Evolutionary conservation across 2,888 invertebrate species (phyloP), one percentile per base, ranked within the genome.

Genomic region (Ceraclea dissimilis): DNA sequence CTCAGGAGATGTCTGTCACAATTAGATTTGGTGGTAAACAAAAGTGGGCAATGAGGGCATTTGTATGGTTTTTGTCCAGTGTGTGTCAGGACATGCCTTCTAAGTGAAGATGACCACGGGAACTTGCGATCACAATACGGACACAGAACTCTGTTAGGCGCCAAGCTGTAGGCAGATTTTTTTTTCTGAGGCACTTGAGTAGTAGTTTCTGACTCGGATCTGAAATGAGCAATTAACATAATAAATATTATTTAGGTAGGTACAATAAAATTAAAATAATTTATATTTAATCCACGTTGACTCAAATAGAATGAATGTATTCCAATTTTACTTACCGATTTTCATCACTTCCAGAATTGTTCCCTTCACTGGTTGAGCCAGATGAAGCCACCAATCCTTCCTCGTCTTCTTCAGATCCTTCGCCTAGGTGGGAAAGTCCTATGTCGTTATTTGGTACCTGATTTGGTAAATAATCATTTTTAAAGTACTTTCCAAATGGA

Each of bases 61-160:
- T 94, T 93, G 76, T 89, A 97, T 0, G 97, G 97, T 68, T 97
- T 97, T 69, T 96, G 95, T 1, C 90, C 94, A 0, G 96, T 97
- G 70, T 97, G 97, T 0, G 97, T 97, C 5, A 93, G 75, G 34
- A 97, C 90, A 70, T 97, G 97, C 10, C 97, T 83, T n/a, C 94
- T 84, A 21, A 97, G 78, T 0, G 95, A 96, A 22, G 94, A 95
- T 1, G 92, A 90, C 97, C 97, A 97, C 0, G 97, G 96, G 72
- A 97, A 97, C 69, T 93, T 92, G 43, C 96, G 82, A 65, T 88
- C 85, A 71, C 97, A 97, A 67, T 91, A 94, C 0, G 93, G 93
- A 66, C 97, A 97, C 49, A 88, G 86, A 1, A 96, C 93, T 20
- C 95, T 83, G 70, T 96, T 95, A 0, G 96, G 95, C 0, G 95